These are phyloP conservation scores for Euleptes europaea DNA, from an alignment of 2,113 vertebrate genomes.

Conservation along the genomic window DNA sequence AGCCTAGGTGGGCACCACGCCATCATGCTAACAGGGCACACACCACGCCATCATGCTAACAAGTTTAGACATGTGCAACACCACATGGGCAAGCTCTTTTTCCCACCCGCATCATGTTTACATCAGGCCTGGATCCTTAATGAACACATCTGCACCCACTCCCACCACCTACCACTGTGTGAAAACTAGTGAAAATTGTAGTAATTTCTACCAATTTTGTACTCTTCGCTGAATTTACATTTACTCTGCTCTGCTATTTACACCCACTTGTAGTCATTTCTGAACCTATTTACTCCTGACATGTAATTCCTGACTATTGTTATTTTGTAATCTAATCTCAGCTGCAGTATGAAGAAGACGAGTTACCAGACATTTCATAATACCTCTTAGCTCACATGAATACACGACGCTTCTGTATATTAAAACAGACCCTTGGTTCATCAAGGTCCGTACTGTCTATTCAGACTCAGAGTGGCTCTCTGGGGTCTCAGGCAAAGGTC, in stretches of 20 bases:
- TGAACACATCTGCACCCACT: constrained; percentile 31
- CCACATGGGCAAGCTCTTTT: too few relatives aligned
- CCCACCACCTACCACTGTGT: background rate
- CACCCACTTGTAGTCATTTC: constrained; percentile 52
- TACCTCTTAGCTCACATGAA: too few relatives aligned
- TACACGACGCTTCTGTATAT: too few relatives aligned
- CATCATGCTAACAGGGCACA: too few relatives aligned
- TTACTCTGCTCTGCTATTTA: background rate
- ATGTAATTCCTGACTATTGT: constrained; percentile 22
- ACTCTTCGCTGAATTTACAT: constrained; percentile 29
- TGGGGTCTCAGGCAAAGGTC: too few relatives aligned
- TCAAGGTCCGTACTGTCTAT: too few relatives aligned
- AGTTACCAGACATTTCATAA: background rate
- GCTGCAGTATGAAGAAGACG: background rate
- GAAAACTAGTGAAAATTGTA: constrained; percentile 16
- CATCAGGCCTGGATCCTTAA: background rate
- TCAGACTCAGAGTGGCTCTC: too few relatives aligned
- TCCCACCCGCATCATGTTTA: too few relatives aligned
- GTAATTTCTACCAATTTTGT: constrained; percentile 48
- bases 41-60: too few relatives aligned
- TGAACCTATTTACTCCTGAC: constrained; percentile 57
- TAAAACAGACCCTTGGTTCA: too few relatives aligned
- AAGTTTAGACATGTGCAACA: too few relatives aligned
- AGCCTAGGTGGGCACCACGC: too few relatives aligned
- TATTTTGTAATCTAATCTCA: constrained; percentile 24